Evolutionary conservation across 2,113 vertebrate species (phyloP).

Genomic region (Protomyctophum bolini): DNA sequence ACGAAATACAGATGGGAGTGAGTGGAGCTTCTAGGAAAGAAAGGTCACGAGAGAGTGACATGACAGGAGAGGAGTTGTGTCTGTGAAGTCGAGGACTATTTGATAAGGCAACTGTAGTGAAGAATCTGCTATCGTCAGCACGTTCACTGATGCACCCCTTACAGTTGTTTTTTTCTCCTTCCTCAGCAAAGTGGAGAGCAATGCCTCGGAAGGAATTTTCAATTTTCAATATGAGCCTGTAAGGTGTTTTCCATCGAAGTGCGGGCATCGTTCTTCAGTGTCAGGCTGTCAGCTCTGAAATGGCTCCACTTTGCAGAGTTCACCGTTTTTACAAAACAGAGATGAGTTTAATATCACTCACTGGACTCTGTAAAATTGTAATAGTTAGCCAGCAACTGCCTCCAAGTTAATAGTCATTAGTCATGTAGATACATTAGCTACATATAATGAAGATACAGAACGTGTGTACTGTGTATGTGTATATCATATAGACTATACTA

Average conservation of each 20-base stretch:
- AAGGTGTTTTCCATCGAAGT: constrained; percentile 11
- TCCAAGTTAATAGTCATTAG: no score
- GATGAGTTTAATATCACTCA: not conserved
- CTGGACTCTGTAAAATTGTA: no score
- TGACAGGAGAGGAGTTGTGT: not conserved
- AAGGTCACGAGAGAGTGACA: not conserved
- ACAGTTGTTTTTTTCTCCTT: constrained; percentile 10
- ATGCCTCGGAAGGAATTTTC: not conserved
- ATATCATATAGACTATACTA: no score
- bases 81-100: not conserved
- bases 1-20: not conserved
- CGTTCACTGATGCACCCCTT: constrained; percentile 30
- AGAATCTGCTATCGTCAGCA: constrained; percentile 33
- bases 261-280: fast-evolving
- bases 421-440: no score
- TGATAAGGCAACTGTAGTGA: not conserved
- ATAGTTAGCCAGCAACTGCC: no score
- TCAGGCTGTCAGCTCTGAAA: not conserved
- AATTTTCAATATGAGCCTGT: not conserved
- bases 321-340: not conserved
- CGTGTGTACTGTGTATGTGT: no score
- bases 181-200: constrained; percentile 34
- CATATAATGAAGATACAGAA: no score
- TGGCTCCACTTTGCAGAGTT: constrained; percentile 33
- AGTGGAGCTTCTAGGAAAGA: not conserved